phyloP scores from a whole-genome alignment of 2,797 vertebrate species.

The Phrynocephalus guinanensis region DNA sequence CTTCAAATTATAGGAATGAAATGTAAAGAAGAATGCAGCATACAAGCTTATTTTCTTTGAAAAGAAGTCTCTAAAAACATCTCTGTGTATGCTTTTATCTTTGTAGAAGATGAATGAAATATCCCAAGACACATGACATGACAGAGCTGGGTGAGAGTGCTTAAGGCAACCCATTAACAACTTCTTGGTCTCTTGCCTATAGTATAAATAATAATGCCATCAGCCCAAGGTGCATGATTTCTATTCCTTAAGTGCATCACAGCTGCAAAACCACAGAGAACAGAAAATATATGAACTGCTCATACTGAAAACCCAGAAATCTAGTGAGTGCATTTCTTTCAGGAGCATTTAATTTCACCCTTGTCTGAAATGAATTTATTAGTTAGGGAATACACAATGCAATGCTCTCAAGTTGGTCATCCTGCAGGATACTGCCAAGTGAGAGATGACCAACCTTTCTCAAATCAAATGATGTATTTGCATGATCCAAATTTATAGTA shows the following conservation, averaged over 20 bases:
- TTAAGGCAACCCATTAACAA: conserved; percentile 43
- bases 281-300: conserved; percentile 42
- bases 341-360: conserved; percentile 52
- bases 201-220: conserved; percentile 48
- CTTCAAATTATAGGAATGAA: conserved; percentile 17
- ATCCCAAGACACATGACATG: conserved; percentile 46
- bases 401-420: neutral
- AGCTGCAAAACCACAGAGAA: neutral
- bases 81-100: neutral
- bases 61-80: neutral
- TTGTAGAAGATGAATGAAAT: conserved; percentile 46
- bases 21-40: neutral
- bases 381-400: conserved; percentile 15
- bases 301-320: conserved; percentile 38
- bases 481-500: neutral
- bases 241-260: conserved; percentile 35
- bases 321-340: conserved; percentile 39
- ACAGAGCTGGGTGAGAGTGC: conserved; percentile 24
- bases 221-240: fast-evolving
- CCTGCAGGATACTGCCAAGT: neutral
- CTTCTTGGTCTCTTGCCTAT: conserved; percentile 26
- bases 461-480: neutral
- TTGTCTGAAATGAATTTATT: conserved; percentile 36
- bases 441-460: conserved; percentile 13
- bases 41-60: neutral